phyloP scores from a whole-genome alignment of 2,113 vertebrate species.

The Pao palembangensis region DNA sequence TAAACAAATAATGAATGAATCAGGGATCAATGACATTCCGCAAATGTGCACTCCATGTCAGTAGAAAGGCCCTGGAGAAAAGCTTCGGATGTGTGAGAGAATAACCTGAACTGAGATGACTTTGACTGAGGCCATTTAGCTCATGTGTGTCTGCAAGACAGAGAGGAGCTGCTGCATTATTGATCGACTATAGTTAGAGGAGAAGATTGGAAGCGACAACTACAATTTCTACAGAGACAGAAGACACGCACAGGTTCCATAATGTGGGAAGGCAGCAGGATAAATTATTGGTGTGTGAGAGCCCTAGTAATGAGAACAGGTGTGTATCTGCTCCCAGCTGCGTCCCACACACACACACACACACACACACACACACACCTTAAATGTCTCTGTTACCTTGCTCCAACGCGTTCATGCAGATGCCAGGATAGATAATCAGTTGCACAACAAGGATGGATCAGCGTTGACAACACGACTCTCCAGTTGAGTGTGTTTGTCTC shows the following conservation, averaged over 20 bases:
- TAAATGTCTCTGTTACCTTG: neutral
- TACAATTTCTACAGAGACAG: slow-evolving; percentile 28
- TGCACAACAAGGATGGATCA: slow-evolving; percentile 16
- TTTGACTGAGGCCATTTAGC: slow-evolving; percentile 5
- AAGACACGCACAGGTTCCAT: slow-evolving; percentile 46
- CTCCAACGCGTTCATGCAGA: neutral
- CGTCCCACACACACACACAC: neutral
- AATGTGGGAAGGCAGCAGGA: slow-evolving; percentile 3
- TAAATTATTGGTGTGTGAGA: slow-evolving; percentile 8
- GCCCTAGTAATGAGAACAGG: neutral
- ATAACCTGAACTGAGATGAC: neutral
- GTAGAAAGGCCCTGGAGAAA: slow-evolving; percentile 1
- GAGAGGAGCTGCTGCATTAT: slow-evolving; percentile 50
- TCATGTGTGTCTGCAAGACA: slow-evolving; percentile 11
- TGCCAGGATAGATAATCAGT: neutral
- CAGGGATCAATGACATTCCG: too few relatives aligned
- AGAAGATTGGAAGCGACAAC: slow-evolving; percentile 49
- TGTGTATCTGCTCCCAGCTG: neutral
- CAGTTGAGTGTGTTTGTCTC: slow-evolving; percentile 25
- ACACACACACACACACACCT: neutral
- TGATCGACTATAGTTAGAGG: slow-evolving; percentile 42
- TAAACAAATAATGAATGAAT: too few relatives aligned
- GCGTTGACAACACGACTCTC: slow-evolving; percentile 26
- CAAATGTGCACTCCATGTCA: too few relatives aligned
- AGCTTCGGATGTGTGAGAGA: slow-evolving; percentile 5